Conservation (phyloP, 2,888 invertebrate species). For the Elmis aenea region DNA sequence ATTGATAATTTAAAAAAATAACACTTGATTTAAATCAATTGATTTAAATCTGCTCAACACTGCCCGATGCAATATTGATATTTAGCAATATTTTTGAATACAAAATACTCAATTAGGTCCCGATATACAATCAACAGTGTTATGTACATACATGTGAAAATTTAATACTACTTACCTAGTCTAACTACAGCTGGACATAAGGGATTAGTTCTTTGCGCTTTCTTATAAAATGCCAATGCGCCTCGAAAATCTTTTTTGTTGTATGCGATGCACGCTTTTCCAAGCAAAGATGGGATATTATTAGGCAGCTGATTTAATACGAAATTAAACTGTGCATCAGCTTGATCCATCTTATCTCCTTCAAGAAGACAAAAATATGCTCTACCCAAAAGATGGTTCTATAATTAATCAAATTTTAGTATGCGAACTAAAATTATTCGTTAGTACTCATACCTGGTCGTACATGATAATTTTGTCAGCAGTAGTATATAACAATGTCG, state of each 20-base stretch:
- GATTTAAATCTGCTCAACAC: too few species aligned
- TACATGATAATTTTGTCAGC: slow-evolving; percentile 99
- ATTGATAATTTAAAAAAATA: too few species aligned
- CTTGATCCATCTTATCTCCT: slow-evolving; percentile 99
- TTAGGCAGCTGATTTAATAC: slow-evolving; percentile 92
- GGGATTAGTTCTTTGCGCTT: slow-evolving; percentile 92
- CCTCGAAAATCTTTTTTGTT: slow-evolving; percentile 95
- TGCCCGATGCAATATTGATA: too few species aligned
- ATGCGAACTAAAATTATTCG: too few species aligned
- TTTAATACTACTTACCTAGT: slow-evolving; percentile 49
- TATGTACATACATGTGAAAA: too few species aligned
- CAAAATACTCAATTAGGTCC: too few species aligned
- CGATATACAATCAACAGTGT: too few species aligned
- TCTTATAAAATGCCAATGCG: slow-evolving; percentile 96
- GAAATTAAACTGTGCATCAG: slow-evolving; percentile 99
- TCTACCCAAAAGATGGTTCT: slow-evolving; percentile 95
- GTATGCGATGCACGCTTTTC: slow-evolving; percentile 98
- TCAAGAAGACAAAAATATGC: slow-evolving; percentile 98
- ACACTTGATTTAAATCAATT: too few species aligned
- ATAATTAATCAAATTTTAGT: slow-evolving; percentile 26
- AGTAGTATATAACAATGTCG: slow-evolving; percentile 94
- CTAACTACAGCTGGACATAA: slow-evolving; percentile 95
- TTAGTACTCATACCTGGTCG: slow-evolving; percentile 82
- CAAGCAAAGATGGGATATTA: slow-evolving; percentile 94
- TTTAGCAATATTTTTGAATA: too few species aligned